phyloP scores from a whole-genome alignment of 2,797 vertebrate species.

The Todus mexicanus region DNA sequence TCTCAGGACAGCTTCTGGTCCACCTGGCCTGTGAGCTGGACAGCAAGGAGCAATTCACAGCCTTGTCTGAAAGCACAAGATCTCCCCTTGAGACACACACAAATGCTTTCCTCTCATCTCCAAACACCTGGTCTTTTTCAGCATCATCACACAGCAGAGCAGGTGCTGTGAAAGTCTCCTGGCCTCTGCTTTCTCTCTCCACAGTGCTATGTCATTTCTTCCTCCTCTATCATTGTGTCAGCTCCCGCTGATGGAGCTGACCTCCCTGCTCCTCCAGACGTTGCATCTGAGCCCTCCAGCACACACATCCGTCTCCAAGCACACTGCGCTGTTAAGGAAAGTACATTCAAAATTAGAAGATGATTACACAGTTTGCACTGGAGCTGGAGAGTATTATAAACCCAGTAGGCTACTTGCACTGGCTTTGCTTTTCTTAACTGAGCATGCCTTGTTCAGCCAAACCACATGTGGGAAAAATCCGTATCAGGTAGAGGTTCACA shows the following conservation, averaged over 20 bases:
- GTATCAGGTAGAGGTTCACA: background rate
- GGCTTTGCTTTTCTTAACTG: background rate
- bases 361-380: background rate
- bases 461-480: background rate
- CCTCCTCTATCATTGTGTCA: conserved; percentile 25
- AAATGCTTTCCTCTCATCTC: background rate
- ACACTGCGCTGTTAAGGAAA: background rate
- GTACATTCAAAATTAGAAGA: background rate
- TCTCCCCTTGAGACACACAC: background rate
- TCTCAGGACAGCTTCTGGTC: background rate
- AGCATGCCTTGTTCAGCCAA: background rate
- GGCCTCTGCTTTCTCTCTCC: background rate
- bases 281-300: background rate
- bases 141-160: background rate
- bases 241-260: conserved; percentile 16
- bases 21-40: fast-evolving
- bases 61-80: background rate
- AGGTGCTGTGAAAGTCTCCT: background rate
- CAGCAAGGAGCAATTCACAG: background rate
- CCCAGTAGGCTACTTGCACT: background rate
- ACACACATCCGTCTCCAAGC: background rate
- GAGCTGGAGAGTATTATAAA: background rate
- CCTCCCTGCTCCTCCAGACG: background rate
- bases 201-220: background rate
- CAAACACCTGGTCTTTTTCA: background rate